Percentiles rank a stretch among this genome's conserved stretches.
phyloP scores from a whole-genome alignment of 2,888 invertebrate genomes.

The Stenichneumon culpator region DNA sequence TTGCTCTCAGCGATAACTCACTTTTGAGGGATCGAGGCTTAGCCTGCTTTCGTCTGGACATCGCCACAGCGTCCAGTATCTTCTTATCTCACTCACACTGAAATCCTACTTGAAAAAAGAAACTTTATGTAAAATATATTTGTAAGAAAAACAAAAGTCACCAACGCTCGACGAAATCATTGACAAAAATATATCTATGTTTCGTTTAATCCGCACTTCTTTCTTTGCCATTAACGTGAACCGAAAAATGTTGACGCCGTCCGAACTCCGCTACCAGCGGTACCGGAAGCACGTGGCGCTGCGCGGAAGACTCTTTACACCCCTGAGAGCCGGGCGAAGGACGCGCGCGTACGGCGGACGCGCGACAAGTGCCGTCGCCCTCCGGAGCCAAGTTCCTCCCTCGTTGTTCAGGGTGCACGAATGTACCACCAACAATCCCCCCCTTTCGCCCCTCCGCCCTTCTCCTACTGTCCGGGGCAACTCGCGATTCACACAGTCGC shows the following conservation, averaged over 20 bases:
- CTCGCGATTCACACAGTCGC: slow-evolving; percentile 61
- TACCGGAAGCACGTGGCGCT: slow-evolving; percentile 70
- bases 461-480: slow-evolving; percentile 16
- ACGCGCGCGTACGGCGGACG: slow-evolving; percentile 79
- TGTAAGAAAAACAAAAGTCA: slow-evolving; percentile 1
- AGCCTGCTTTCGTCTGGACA: slow-evolving; percentile 86
- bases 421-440: slow-evolving; percentile 54
- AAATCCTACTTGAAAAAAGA: slow-evolving; percentile 1
- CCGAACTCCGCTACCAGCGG: not conserved
- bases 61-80: slow-evolving; percentile 72
- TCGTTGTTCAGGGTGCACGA: slow-evolving; percentile 50
- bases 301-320: slow-evolving; percentile 44
- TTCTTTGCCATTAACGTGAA: not conserved
- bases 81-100: slow-evolving; percentile 22
- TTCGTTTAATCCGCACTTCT: not conserved
- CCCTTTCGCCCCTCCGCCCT: not conserved
- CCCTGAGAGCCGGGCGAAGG: slow-evolving; percentile 52
- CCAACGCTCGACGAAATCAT: slow-evolving; percentile 1
- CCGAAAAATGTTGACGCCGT: not conserved
- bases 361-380: slow-evolving; percentile 80
- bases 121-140: not conserved
- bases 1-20: slow-evolving; percentile 78
- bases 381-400: slow-evolving; percentile 64
- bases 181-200: not conserved
- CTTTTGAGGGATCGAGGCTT: slow-evolving; percentile 86